These are phyloP conservation scores for Gadus macrocephalus DNA, from an alignment of 2,113 vertebrate species.

Conservation along the genomic window DNA sequence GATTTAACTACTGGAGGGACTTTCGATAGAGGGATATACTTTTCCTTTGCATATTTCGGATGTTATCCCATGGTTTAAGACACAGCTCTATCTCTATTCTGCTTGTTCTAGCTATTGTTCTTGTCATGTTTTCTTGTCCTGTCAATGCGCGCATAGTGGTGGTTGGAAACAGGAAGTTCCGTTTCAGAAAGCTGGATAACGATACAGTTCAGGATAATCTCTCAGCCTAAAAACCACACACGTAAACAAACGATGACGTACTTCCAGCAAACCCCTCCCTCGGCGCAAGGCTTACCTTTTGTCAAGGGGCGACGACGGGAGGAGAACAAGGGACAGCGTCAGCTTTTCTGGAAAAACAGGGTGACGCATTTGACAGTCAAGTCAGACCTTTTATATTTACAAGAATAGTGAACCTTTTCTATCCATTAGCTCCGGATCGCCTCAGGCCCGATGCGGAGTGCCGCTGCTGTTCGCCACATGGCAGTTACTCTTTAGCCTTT, in stretches of 20 bases:
- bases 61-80: no score
- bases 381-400: background rate
- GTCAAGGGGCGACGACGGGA: background rate
- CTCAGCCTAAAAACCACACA: background rate
- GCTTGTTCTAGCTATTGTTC: no score
- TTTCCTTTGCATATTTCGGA: no score
- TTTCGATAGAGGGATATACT: no score
- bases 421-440: no score
- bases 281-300: background rate
- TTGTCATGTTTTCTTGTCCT: no score
- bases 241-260: slow-evolving; percentile 62
- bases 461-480: background rate
- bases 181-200: no score
- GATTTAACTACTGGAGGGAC: no score
- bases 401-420: background rate
- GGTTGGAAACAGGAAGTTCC: no score
- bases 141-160: no score
- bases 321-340: slow-evolving; percentile 12
- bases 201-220: no score
- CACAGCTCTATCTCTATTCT: no score
- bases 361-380: background rate
- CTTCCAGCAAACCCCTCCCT: slow-evolving; percentile 27
- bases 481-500: slow-evolving; percentile 20
- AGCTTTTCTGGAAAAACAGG: background rate
- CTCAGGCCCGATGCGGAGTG: background rate